Base-by-base conservation (phyloP, 2,797 vertebrate species). In the Gymnothorax javanicus region DNA sequence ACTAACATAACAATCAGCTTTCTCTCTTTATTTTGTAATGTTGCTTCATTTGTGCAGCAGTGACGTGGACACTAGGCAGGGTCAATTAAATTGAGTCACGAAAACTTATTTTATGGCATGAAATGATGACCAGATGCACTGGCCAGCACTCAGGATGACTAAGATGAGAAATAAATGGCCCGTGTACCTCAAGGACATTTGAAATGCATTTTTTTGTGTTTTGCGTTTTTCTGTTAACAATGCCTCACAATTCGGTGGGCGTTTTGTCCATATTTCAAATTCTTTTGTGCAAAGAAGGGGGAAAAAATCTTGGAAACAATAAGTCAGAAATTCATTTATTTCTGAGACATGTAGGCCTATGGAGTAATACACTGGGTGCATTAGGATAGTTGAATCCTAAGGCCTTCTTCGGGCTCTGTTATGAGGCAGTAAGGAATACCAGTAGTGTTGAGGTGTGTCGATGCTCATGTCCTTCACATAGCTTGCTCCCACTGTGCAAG, bases 311-410 rank as follows among this genome's bases (percentile, higher is more conserved):
- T 1, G 8, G n/a, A 85, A 62, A 60, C 58, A 60, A 60, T 11
- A 13, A 12, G 7, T 60, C 17, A 90, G 90, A 84, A 86, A 83
- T 81, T 91, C 57, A 50, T 88, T 86, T 93, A 93, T 94, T 94
- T 93, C 86, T 88, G 89, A 90, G 87, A 90, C 75, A 73, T 88
- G 90, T 84, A 90, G 83, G 92, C 83, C 54, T 79, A 92, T 87
- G 90, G 90, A 91, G 87, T 87, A 7, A 23, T 2, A 69, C 67
- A n/a, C 67, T 25, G 12, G 27, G 71, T 91, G 89, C 89, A 90
- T 84, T 62, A 58, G 92, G 90, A 93, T 89, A 94, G 90, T 93
- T 90, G 92, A 90, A 91, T 88, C 84, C 90, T 91, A 89, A 93
- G 92, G 87, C 71, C 27, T 6, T 75, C 27, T 12, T 33, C 12